Evolutionary conservation across 1,140 invertebrate species (phyloP), one percentile per base, ranked within the genome.

Genomic region (Drosophila erecta): DNA sequence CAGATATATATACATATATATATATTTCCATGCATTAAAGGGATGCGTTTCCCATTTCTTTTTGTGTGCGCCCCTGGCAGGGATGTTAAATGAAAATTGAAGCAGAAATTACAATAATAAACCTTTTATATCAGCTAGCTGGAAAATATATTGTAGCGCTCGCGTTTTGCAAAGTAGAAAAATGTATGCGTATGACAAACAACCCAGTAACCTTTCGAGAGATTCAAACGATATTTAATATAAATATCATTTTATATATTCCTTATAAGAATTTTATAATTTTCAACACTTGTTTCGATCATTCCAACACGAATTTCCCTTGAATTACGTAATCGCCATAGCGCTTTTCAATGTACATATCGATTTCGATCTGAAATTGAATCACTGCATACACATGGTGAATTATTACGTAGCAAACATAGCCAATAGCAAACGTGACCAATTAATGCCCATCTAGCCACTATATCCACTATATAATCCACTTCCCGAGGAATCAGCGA

Each of bases 361-460:
- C 27, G 41, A 53, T 56, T 47, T 15, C 33, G 49, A 69, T 70
- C 64, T 65, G 17, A 11, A 46, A 27, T 60, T 66, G 64, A 66
- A 24, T 71, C 67, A 71, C 33, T 51, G 57, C n/a, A 30, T 40
- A 22, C 41, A 37, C 2, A 30, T 37, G 30, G n/a, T 44, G 33
- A 11, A 10, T 27, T 33, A 35, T 11, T 15, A 15, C n/a, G 30
- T 27, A 22, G n/a, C 15, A 15, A 30, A 38, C n/a, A 35, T 14
- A 35, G 7, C 27, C 27, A 49, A 69, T 17, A 17, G 17, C 17
- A 17, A 71, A 71, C 67, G 67, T 71, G 67, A 71, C 27, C 50
- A 71, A 70, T 70, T 70, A 70, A 70, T 69, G 1, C 24, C 41
- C 41, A 57, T 27, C 55, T 70, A n/a, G 35, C 46, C 47, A 44